Percentiles rank a stretch among this genome's conserved stretches.
Evolutionary conservation across 2,888 invertebrate genomes (phyloP).

Genomic region (Lycophotia porphyrea): DNA sequence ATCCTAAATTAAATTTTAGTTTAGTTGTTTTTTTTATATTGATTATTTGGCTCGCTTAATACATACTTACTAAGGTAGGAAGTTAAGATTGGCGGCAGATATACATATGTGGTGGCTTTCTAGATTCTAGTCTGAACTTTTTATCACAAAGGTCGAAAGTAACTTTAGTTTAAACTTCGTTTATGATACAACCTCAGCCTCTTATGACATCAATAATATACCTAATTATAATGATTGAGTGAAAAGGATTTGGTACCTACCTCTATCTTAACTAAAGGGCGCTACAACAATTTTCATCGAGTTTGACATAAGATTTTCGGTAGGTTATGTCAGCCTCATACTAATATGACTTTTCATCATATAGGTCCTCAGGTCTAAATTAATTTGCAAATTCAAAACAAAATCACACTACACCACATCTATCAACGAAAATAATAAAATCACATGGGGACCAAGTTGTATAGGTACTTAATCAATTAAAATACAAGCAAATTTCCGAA

Average conservation of each 20-base stretch:
- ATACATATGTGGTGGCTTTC: not conserved
- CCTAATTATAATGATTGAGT: not conserved
- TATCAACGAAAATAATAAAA: slow-evolving; percentile 59
- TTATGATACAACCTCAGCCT: too few relatives aligned
- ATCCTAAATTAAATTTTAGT: not conserved
- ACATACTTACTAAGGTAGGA: not conserved
- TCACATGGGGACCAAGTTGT: slow-evolving; percentile 69
- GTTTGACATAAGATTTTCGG: not conserved
- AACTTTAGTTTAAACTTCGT: too few relatives aligned
- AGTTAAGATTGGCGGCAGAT: not conserved
- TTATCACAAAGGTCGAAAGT: not conserved
- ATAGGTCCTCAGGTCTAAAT: not conserved
- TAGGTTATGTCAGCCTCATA: not conserved
- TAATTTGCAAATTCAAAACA: slow-evolving; percentile 28
- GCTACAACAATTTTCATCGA: not conserved
- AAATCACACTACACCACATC: slow-evolving; percentile 5
- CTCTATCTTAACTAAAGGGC: not conserved
- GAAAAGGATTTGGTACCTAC: not conserved
- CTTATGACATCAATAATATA: too few relatives aligned
- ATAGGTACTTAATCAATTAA: slow-evolving; percentile 79
- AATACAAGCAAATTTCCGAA: slow-evolving; percentile 76
- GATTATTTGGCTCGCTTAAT: not conserved
- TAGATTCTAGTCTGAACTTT: too few relatives aligned
- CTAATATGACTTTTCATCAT: not conserved
- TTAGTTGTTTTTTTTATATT: not conserved